These are phyloP conservation scores for Siderastrea siderea DNA, from an alignment of 92 coral and sea anemone species.

Conservation along the genomic window DNA sequence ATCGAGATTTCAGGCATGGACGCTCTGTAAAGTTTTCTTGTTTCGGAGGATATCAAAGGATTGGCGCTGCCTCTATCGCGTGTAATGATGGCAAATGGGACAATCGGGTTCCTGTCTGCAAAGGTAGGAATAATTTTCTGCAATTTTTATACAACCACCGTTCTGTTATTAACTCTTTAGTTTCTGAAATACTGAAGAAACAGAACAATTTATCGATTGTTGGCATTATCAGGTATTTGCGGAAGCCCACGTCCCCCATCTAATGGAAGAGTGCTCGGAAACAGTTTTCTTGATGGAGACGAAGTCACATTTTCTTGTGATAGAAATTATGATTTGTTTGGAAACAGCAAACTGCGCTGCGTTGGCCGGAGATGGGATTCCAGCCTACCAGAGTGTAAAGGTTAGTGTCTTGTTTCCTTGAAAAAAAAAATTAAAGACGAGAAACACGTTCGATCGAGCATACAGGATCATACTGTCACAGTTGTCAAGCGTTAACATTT, in stretches of 20 bases:
- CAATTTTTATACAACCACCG: too few relatives aligned
- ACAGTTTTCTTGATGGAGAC: conserved; percentile 56
- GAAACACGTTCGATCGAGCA: too few relatives aligned
- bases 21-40: conserved; percentile 34
- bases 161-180: neutral
- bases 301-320: conserved; percentile 48
- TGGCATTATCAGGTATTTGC: conserved; percentile 12
- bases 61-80: conserved; percentile 2
- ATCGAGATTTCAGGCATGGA: conserved; percentile 42
- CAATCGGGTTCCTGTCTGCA: conserved; percentile 48
- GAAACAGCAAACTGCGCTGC: conserved; percentile 27
- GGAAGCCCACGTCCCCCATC: neutral
- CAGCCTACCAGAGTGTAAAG: conserved; percentile 48
- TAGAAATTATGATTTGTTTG: conserved; percentile 52
- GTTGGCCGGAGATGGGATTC: conserved; percentile 29
- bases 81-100: conserved; percentile 50
- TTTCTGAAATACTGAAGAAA: neutral
- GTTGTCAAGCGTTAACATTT: too few relatives aligned
- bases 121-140: conserved; percentile 17
- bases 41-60: conserved; percentile 1
- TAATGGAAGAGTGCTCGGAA: conserved; percentile 1
- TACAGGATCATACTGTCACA: neutral
- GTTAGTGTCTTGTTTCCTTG: conserved; percentile 9
- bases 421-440: too few relatives aligned
- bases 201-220: neutral